Evolutionary conservation across 2,888 invertebrate species (phyloP).

Genomic region (Adelphocoris suturalis): DNA sequence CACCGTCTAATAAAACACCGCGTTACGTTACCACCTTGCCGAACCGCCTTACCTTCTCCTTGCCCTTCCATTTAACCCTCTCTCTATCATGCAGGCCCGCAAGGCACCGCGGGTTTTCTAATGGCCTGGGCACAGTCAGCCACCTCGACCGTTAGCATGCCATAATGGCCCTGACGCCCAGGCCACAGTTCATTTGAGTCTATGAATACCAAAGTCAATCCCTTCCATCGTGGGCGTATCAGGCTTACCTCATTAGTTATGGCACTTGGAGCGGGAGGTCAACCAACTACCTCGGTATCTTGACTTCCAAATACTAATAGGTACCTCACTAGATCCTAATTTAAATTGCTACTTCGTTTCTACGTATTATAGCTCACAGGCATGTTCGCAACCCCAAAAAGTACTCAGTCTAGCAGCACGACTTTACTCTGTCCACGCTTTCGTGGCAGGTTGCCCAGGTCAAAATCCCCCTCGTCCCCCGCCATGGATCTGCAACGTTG

Average conservation of each 20-base stretch:
- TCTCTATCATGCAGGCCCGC: neutral
- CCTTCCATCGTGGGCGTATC: too few relatives aligned
- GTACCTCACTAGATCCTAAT: too few relatives aligned
- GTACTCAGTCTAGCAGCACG: too few relatives aligned
- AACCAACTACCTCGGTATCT: too few relatives aligned
- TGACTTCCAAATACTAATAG: too few relatives aligned
- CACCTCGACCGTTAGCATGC: neutral
- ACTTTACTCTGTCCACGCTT: too few relatives aligned
- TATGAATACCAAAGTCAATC: neutral
- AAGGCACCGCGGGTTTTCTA: neutral
- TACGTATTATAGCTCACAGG: too few relatives aligned
- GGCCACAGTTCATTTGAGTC: conserved; percentile 7
- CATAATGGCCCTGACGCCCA: neutral
- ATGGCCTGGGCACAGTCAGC: neutral
- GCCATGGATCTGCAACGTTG: too few relatives aligned
- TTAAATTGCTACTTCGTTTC: too few relatives aligned
- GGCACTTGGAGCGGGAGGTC: neutral
- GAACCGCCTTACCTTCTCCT: neutral
- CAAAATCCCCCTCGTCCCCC: too few relatives aligned
- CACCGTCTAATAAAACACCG: conserved; percentile 9
- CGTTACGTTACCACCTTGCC: neutral
- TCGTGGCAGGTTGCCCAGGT: too few relatives aligned
- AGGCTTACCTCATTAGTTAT: neutral
- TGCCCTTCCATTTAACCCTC: neutral
- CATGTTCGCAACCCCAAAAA: too few relatives aligned